Percentiles rank a stretch among this genome's conserved stretches.
Evolutionary conservation across 2,797 vertebrate species (phyloP).

Genomic region (Hoplostethus mediterraneus): DNA sequence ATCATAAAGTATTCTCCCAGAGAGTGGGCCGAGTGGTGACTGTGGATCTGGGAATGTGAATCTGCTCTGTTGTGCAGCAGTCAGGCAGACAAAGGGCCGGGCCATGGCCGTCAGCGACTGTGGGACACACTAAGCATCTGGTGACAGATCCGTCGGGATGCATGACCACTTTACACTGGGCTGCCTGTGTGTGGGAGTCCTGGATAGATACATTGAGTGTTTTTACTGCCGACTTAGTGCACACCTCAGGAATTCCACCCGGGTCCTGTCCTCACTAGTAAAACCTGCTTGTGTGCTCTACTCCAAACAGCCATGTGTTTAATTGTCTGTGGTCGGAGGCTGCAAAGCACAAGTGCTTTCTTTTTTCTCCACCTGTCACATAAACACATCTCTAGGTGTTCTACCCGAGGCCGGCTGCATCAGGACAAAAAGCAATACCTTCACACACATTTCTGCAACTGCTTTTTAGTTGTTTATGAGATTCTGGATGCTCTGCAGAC

Average conservation of each 20-base stretch:
- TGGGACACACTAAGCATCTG: constrained; percentile 79
- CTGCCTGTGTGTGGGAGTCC: constrained; percentile 72
- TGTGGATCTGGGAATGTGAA: constrained; percentile 75
- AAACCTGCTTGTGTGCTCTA: constrained; percentile 70
- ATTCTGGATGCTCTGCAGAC: constrained; percentile 12
- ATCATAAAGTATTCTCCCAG: constrained; percentile 58
- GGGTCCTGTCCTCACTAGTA: constrained; percentile 80
- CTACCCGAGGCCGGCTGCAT: constrained; percentile 3
- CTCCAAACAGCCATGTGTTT: constrained; percentile 62
- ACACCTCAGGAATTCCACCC: constrained; percentile 77
- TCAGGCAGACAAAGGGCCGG: constrained; percentile 78
- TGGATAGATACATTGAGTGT: constrained; percentile 55
- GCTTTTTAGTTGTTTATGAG: constrained; percentile 20
- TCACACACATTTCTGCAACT: constrained; percentile 6
- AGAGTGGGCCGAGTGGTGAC: constrained; percentile 52
- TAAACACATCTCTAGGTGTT: constrained; percentile 16
- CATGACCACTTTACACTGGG: constrained; percentile 83
- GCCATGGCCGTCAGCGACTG: constrained; percentile 79
- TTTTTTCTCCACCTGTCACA: constrained; percentile 40
- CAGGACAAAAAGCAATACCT: constrained; percentile 2
- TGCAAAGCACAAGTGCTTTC: constrained; percentile 30
- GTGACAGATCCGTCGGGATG: constrained; percentile 82
- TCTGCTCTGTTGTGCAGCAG: constrained; percentile 70
- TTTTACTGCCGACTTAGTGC: constrained; percentile 81
- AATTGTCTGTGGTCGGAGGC: constrained; percentile 56